Percentiles rank a stretch among this genome's conserved stretches.
These are phyloP conservation scores for Mimachlamys varia DNA, from an alignment of 2,888 invertebrate genomes.

Conservation along the genomic window DNA sequence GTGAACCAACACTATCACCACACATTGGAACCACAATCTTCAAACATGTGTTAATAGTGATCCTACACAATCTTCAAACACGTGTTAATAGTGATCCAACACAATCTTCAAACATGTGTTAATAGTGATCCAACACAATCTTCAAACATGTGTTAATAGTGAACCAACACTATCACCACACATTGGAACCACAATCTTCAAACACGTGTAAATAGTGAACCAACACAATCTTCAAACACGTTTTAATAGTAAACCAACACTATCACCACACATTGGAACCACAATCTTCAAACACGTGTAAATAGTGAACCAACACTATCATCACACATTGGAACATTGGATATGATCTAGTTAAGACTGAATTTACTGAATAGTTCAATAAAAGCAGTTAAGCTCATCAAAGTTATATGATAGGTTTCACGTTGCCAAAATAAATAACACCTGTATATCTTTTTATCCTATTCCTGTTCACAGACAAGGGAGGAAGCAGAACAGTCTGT, in stretches of 20 bases:
- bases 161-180: no score
- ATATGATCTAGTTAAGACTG: background rate
- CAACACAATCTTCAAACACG: background rate
- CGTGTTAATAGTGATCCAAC: background rate
- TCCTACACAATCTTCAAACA: background rate
- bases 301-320: no score
- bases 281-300: background rate
- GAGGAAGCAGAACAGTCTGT: conserved; percentile 56
- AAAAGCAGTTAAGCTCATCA: no score
- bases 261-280: no score
- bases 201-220: background rate
- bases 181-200: background rate
- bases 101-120: background rate
- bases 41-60: no score
- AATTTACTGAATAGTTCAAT: no score
- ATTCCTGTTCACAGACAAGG: background rate
- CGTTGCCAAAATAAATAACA: no score
- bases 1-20: no score
- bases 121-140: background rate
- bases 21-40: no score
- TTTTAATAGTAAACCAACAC: background rate
- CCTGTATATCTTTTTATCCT: no score
- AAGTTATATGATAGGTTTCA: no score
- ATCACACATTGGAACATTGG: background rate
- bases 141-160: no score